These are phyloP conservation scores for Hyalella azteca DNA, from an alignment of 2,888 invertebrate genomes.

Conservation along the genomic window DNA sequence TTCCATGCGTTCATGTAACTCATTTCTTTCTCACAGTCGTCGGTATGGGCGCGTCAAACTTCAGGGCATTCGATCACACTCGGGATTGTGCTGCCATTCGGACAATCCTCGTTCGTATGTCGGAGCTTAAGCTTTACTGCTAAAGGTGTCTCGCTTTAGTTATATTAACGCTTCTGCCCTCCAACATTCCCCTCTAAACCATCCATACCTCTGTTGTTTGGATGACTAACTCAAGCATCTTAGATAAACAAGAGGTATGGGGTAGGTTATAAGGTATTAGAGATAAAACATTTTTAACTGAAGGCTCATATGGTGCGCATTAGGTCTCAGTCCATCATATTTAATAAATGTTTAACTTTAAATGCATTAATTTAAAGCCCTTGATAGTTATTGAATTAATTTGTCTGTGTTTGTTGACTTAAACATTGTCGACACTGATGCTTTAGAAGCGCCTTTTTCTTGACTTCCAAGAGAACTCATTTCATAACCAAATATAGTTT, in stretches of 20 bases:
- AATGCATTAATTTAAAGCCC: no score
- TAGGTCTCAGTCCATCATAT: not conserved
- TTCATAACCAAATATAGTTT: no score
- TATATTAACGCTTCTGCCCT: not conserved
- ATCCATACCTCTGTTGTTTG: not conserved
- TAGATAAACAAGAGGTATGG: not conserved
- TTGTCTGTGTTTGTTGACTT: no score
- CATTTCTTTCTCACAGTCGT: no score
- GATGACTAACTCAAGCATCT: not conserved
- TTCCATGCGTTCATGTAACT: no score
- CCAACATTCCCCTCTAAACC: conserved; percentile 6
- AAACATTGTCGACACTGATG: no score
- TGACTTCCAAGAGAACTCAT: no score
- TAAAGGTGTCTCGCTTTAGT: not conserved
- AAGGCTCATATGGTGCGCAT: not conserved
- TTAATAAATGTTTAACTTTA: no score
- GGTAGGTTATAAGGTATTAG: not conserved
- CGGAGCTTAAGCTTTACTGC: not conserved
- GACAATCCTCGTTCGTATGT: not conserved
- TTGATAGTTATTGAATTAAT: not conserved
- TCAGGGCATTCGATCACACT: not conserved
- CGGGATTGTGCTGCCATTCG: not conserved
- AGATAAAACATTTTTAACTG: not conserved
- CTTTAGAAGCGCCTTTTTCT: no score
- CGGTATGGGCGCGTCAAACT: no score